phyloP scores from a whole-genome alignment of 2,888 invertebrate species.

The Rotaria magnacalcarata region DNA sequence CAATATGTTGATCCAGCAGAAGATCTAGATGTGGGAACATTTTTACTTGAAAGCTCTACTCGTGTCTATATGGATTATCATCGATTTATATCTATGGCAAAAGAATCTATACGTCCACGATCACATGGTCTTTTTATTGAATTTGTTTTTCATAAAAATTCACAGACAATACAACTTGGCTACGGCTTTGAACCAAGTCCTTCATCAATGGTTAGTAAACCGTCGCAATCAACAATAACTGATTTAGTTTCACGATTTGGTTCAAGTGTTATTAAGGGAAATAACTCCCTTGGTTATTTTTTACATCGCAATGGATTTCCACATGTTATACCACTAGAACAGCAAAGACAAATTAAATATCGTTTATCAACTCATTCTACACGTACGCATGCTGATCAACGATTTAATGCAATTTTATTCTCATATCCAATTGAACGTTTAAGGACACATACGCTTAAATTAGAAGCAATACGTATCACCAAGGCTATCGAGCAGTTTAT shows the following conservation, averaged over 20 bases:
- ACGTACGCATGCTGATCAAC: not conserved
- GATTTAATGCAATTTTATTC: conserved; percentile 6
- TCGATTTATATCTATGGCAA: not conserved
- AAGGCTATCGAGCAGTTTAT: not conserved
- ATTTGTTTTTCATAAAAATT: conserved; percentile 27
- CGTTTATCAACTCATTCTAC: conserved; percentile 22
- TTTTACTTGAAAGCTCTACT: conserved; percentile 10
- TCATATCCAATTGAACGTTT: conserved; percentile 34
- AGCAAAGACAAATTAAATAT: not conserved
- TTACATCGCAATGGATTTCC: conserved; percentile 17
- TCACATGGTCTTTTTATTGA: conserved; percentile 1
- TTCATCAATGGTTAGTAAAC: not conserved
- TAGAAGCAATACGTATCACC: not conserved
- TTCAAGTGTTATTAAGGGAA: not conserved
- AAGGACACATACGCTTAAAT: not conserved
- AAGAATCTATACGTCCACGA: not conserved
- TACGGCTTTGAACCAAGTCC: not conserved
- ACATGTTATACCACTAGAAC: not conserved
- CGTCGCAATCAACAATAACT: not conserved
- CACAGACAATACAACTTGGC: conserved; percentile 9
- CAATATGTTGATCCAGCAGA: conserved; percentile 33
- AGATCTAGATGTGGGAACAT: conserved; percentile 20
- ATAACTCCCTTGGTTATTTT: not conserved
- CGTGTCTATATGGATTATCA: conserved; percentile 30
- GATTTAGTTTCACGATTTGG: not conserved